Conservation (phyloP, 1,140 invertebrate genomes). For the Hesperophylax magnus region DNA sequence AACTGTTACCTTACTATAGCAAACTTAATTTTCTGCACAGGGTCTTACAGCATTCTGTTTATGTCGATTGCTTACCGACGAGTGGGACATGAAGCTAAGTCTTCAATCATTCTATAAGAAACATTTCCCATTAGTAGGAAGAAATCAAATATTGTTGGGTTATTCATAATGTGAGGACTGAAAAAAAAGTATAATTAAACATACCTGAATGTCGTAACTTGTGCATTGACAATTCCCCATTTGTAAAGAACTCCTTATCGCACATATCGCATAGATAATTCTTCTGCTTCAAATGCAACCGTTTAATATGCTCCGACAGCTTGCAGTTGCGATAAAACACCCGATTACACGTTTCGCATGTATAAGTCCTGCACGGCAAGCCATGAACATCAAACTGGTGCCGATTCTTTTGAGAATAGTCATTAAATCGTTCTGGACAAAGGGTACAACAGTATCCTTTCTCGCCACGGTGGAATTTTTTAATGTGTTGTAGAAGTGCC, state of each 20-base stretch:
- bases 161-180: no score
- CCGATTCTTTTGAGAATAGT: conserved; percentile 31
- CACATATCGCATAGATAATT: conserved; percentile 1
- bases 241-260: conserved; percentile 31
- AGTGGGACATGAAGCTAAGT: no score
- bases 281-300: neutral
- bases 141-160: no score
- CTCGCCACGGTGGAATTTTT: conserved; percentile 24
- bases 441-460: conserved; percentile 23
- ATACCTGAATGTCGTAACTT: conserved; percentile 42
- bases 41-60: no score
- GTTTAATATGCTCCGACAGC: neutral
- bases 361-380: neutral
- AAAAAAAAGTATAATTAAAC: neutral
- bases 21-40: no score
- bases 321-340: conserved; percentile 2
- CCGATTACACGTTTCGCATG: conserved; percentile 19
- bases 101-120: no score
- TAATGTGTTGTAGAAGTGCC: conserved; percentile 10
- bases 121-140: no score
- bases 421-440: conserved; percentile 38
- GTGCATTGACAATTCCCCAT: conserved; percentile 22
- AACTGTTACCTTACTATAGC: no score
- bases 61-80: no score
- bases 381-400: conserved; percentile 30